Conservation (phyloP, 2,113 vertebrate genomes). For the Steatornis caripensis region DNA sequence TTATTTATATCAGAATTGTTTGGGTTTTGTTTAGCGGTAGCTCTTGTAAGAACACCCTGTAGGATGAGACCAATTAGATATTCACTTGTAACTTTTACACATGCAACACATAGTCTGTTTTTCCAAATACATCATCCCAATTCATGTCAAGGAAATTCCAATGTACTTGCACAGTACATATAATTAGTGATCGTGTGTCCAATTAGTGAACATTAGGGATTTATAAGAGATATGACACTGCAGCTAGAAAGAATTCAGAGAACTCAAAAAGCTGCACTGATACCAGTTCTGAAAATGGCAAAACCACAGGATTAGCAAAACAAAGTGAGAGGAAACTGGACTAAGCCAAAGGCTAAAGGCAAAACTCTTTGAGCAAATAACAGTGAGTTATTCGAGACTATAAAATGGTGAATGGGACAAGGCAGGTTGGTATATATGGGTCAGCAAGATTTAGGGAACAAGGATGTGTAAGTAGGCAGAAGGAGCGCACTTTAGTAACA, state of each 20-base stretch:
- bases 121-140: neutral
- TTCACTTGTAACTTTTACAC: neutral
- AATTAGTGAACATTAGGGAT: neutral
- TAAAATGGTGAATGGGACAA: neutral
- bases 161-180: neutral
- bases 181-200: conserved; percentile 1
- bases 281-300: neutral
- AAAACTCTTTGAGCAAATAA: neutral
- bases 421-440: neutral
- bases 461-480: neutral
- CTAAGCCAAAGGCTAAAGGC: neutral
- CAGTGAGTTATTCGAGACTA: neutral
- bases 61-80: conserved; percentile 1
- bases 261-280: neutral
- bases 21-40: conserved; percentile 17
- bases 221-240: neutral
- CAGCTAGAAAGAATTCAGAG: neutral
- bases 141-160: neutral
- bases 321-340: neutral
- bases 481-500: neutral
- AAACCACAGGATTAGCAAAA: neutral
- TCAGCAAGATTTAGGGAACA: neutral
- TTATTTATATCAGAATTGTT: conserved; percentile 57
- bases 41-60: conserved; percentile 2
- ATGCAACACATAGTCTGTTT: neutral